These are phyloP conservation scores for Otus sunia DNA, from an alignment of 2,113 vertebrate genomes.

Conservation along the genomic window DNA sequence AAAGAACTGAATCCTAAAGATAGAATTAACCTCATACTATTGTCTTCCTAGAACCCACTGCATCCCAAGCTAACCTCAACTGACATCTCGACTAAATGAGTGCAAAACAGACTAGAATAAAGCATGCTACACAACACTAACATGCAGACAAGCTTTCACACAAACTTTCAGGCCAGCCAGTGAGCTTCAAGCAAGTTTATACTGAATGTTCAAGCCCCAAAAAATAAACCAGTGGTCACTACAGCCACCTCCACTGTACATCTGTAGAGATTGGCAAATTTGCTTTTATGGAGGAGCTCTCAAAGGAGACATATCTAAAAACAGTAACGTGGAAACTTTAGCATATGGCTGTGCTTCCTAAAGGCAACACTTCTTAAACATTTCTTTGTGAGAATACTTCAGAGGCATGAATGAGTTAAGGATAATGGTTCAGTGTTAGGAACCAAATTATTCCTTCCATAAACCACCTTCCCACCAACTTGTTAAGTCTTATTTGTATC, in stretches of 20 bases:
- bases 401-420: neutral
- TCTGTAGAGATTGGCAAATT: neutral
- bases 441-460: neutral
- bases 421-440: neutral
- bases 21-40: neutral
- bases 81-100: neutral
- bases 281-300: neutral
- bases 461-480: neutral
- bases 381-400: neutral
- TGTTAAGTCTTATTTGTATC: neutral
- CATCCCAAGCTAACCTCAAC: neutral
- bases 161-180: slow-evolving; percentile 44
- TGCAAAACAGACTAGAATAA: neutral
- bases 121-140: slow-evolving; percentile 70
- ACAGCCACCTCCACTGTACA: neutral
- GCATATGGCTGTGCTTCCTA: neutral
- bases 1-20: neutral
- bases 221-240: neutral
- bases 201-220: neutral
- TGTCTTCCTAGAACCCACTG: neutral
- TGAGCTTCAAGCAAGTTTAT: neutral
- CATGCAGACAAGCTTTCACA: slow-evolving; percentile 76
- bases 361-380: neutral
- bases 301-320: neutral
- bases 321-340: neutral